Evolutionary conservation across 2,797 vertebrate genomes (phyloP).

Genomic region (Catharus ustulatus): DNA sequence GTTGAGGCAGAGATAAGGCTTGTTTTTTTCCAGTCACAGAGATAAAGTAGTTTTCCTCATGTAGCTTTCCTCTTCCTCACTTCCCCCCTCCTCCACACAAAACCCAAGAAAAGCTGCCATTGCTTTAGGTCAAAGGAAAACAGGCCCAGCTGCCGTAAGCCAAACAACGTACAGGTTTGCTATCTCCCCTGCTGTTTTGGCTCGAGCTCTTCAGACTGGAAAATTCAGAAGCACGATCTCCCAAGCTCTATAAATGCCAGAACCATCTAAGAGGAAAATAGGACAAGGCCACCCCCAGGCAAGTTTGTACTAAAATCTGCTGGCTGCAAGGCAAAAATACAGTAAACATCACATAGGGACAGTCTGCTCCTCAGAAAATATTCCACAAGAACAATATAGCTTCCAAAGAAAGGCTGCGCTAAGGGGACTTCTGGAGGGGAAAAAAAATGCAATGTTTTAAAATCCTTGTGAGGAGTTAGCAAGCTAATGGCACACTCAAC

Average conservation of each 20-base stretch:
- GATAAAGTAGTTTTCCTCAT: neutral
- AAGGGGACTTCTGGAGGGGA: neutral
- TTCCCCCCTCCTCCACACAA: neutral
- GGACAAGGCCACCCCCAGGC: constrained; percentile 70
- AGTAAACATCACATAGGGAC: constrained; percentile 66
- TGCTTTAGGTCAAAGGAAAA: constrained; percentile 73
- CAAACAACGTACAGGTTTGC: constrained; percentile 71
- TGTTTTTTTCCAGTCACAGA: neutral
- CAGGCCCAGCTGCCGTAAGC: constrained; percentile 66
- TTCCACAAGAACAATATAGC: constrained; percentile 49
- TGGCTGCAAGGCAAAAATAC: constrained; percentile 59
- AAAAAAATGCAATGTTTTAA: constrained; percentile 47
- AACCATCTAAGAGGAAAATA: constrained; percentile 73
- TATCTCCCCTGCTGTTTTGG: constrained; percentile 72
- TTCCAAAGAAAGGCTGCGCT: neutral
- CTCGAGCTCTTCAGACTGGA: constrained; percentile 69
- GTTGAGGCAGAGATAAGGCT: neutral
- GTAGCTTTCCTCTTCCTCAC: neutral
- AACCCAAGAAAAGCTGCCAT: constrained; percentile 55
- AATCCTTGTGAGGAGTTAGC: constrained; percentile 23
- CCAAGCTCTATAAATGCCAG: constrained; percentile 73
- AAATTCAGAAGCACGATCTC: constrained; percentile 72
- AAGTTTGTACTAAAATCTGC: constrained; percentile 74
- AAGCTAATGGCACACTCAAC: constrained; percentile 44
- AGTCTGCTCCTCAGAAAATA: constrained; percentile 63